Base-by-base conservation (phyloP, 2,797 vertebrate species). In the Tangara arthus region DNA sequence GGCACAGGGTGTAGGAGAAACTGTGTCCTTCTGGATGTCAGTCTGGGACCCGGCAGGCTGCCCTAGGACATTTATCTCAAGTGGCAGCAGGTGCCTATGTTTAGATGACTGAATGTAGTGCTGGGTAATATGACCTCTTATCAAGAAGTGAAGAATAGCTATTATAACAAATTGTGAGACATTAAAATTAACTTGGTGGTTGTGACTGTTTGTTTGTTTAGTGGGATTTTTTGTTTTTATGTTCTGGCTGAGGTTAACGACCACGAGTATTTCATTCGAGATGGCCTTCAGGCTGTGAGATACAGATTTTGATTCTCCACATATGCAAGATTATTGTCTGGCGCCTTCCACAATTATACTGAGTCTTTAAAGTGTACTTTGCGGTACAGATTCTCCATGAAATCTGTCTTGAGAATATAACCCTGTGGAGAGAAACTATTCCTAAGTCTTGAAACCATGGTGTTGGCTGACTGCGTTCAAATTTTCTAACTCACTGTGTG, bases 21-120 rank as follows among this genome's bases (percentile, higher is more conserved):
- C 23, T 3, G 0, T 52, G 78, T 78, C 63, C 82, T 93, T 86
- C 60, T 86, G 88, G 49, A 17, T 59, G 69, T 73, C 79, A 79
- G 32, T 52, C 68, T 49, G 84, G 55, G 71, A 60, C 49, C 75
- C 73, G 91, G 84, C 89, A 91, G 42, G 26, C 83, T 92, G 84
- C 94, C 92, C 69, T 82, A 13, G 84, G 60, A 64, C 37, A 15
- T 82, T 87, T 76, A 87, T 93, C 89, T 92, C 27, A 30, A 80
- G 91, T 87, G 64, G 94, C 91, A 66, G 37, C 49, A 17, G 56
- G 52, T 82, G 60, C 79, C 89, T 95, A 85, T 91, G 89, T 96
- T 96, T 96, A 89, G 91, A 91, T 95, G 69, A 68, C 52, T 68
- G 78, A 71, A 44, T 77, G 71, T 73, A 85, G 53, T 87, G 41